Percentiles rank a stretch among this genome's conserved stretches.
These are phyloP conservation scores for Osmerus eperlanus DNA, from an alignment of 2,113 vertebrate genomes.

Conservation along the genomic window DNA sequence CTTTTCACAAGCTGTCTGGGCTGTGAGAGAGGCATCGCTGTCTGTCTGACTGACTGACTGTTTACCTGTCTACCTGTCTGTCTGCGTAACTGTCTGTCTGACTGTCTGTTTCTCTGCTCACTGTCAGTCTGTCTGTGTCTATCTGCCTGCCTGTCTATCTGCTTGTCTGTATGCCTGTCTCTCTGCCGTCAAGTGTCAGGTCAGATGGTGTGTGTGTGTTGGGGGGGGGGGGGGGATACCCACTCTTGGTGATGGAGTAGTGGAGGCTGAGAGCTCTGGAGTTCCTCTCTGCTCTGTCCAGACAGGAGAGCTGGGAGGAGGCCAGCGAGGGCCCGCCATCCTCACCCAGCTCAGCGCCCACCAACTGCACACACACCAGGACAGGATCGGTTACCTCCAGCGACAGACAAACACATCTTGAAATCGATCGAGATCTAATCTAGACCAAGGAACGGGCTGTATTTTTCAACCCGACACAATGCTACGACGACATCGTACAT, in stretches of 20 bases:
- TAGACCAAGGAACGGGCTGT: too few species aligned
- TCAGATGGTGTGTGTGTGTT: neutral
- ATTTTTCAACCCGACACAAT: too few species aligned
- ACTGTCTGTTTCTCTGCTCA: too few species aligned
- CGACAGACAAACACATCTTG: neutral
- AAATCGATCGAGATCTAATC: neutral
- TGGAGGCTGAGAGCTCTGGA: constrained; percentile 80
- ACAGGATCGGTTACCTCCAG: constrained; percentile 14
- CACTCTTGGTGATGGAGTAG: constrained; percentile 88
- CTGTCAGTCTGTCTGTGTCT: neutral
- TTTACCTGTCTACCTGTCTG: too few species aligned
- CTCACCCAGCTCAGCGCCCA: constrained; percentile 49
- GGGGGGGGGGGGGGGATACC: constrained; percentile 28
- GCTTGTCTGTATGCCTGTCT: too few species aligned
- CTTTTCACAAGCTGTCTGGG: neutral
- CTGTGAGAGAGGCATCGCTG: neutral
- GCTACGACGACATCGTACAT: too few species aligned
- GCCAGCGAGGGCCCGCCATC: constrained; percentile 62
- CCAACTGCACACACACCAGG: constrained; percentile 48
- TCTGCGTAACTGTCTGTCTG: neutral
- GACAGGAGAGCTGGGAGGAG: constrained; percentile 45
- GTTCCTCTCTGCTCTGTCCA: constrained; percentile 75
- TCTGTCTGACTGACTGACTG: neutral
- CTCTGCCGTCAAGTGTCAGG: too few species aligned
- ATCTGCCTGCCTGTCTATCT: too few species aligned